Evolutionary conservation across 2,888 invertebrate species (phyloP), one percentile per base, ranked within the genome.

Genomic region (Artemia sinica): DNA sequence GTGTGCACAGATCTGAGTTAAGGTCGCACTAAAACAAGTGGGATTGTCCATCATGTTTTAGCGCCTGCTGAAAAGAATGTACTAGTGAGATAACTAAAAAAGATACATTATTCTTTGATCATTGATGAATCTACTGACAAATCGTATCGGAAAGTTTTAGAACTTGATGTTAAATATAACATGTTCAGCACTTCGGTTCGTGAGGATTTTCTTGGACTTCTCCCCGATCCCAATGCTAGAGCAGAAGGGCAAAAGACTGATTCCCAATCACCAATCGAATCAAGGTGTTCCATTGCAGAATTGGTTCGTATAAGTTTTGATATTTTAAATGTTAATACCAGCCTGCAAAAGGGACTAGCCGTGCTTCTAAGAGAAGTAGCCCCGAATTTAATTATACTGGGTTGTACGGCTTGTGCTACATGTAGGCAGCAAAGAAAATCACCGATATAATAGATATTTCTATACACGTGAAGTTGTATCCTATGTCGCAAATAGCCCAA

Each of bases 401-500:
- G 58, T 52, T 52, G 58, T 14, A 52, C 58, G 13, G 14, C 13
- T 14, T 52, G 14, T 52, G 58, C 58, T 52, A 14, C 58, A n/a
- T 14, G 13, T 52, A 52, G 13, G 58, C 58, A 52, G 58, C 58
- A 13, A 52, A 52, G 14, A 52, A 52, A 14, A 13, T 52, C 13
- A 13, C 58, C 13, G 14, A 13, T 52, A 14, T 13, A 52, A 52
- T 52, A n/a, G 58, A 52, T 52, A 13, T 52, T 14, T 52, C 14
- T 14, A 14, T 52, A n/a, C n/a, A 52, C 13, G 58, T 13, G 58
- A 52, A 13, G 14, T 52, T 14, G 58, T 52, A 14, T n/a, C 13
- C 58, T 52, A 52, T 52, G 58, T 52, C 13, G 58, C 58, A 52
- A 52, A 52, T 14, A 52, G 58, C 58, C 58, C 58, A 52, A 52